A percentile compares a stretch with the other conserved stretches of the same genome.
Conservation (phyloP, 2,113 vertebrate species). For the Dipodomys stephensi region DNA sequence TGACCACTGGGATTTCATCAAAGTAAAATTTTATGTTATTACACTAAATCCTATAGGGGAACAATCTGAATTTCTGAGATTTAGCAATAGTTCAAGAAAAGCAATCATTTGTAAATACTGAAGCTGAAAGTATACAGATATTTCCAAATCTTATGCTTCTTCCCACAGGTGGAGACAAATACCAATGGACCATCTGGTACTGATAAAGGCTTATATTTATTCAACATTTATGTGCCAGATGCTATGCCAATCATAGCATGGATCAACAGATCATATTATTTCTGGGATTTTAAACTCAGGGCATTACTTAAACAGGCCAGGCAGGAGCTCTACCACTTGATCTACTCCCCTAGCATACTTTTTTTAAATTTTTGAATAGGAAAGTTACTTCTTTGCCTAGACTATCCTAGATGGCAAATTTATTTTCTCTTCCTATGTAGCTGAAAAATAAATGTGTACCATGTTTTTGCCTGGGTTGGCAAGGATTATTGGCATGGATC, state of each 20-base stretch:
- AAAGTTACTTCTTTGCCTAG: too few species aligned
- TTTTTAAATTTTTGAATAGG: too few species aligned
- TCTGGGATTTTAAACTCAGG: background rate
- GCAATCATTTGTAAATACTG: background rate
- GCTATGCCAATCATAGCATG: background rate
- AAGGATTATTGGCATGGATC: too few species aligned
- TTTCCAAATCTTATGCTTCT: constrained; percentile 34
- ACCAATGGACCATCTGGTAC: background rate
- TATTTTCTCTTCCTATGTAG: too few species aligned
- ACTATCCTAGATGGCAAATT: too few species aligned
- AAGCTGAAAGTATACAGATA: background rate
- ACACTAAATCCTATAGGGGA: background rate
- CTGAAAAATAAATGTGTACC: too few species aligned
- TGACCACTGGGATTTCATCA: background rate
- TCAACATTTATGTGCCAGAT: constrained; percentile 18
- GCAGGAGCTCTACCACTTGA: too few species aligned
- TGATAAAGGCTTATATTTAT: background rate
- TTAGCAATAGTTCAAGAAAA: background rate
- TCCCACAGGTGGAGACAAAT: background rate
- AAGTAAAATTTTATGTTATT: background rate
- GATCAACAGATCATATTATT: constrained; percentile 2
- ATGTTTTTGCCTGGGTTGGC: too few species aligned
- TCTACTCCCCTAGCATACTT: too few species aligned
- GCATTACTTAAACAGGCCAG: too few species aligned
- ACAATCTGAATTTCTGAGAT: background rate